Base-by-base conservation (phyloP, 2,797 vertebrate species). In the Pelobates cultripes region DNA sequence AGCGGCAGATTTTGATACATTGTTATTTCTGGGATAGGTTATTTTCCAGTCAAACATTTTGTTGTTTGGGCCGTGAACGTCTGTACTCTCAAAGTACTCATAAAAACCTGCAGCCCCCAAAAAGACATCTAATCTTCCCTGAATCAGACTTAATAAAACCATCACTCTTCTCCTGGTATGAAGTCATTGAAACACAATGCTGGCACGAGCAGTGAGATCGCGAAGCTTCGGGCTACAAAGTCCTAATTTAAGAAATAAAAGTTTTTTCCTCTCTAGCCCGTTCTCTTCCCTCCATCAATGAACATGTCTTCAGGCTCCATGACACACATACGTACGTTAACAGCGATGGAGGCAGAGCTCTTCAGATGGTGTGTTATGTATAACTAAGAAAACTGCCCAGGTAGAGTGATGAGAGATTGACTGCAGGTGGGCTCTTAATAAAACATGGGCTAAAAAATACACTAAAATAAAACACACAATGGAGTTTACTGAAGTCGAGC, bases 371-470 rank as follows among this genome's bases (percentile, higher is more conserved):
- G 5, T 77, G 69, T 67, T 44, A 57, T 73, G 60, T 77, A 60
- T 72, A 43, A 42, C 73, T 64, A 73, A 77, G 70, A 78, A 60
- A 77, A 73, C 75, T 68, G n/a, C 61, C 81, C 70, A 61, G 53
- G 76, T 74, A 51, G 71, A 51, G 81, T 70, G 81, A 13, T 83
- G 75, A 83, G 3, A 69, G 76, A 83, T 67, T 0, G 8, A 14
- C 43, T 68, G 53, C 81, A 78, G 81, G 81, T 78, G 81, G 70
- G 70, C 13, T 42, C 61, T 40, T 10, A 4, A 9, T 5, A 43
- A 10, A 17, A 43, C 8, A n/a, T 6, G 9, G 14, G 61, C 61
- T 40, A 0, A 64, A 64, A 40, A 7, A 14, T 28, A 28, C 61
- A 51, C 47, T 10, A 2, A 3, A 64, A 64, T 12, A 28, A 17